Evolutionary conservation across 2,113 vertebrate species (phyloP), one percentile per base, ranked within the genome.

Genomic region (Pica pica): DNA sequence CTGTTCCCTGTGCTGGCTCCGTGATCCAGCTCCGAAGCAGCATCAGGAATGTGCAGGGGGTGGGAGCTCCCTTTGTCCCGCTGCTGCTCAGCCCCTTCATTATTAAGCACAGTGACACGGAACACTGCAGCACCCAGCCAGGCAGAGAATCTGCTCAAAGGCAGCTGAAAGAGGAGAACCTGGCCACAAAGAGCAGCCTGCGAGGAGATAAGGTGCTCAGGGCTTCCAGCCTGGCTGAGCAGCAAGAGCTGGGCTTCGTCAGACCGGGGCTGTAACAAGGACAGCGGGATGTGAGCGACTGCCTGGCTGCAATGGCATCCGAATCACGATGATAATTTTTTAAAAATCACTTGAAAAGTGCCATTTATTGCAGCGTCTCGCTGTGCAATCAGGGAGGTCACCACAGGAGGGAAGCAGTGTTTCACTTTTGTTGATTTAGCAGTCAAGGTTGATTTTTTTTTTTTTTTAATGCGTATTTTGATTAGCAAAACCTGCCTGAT

Each of bases 351-450:
- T 3, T 37, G 9, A 9, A 14, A 56, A 6, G 8, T 35, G 31
- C 18, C 4, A 7, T 63, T 59, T 26, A 8, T 30, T 22, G 37
- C 6, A 16, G 81, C 0, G 30, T 24, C 79, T 39, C 0, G 3
- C 13, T 60, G 87, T 94, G 93, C 74, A 95, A 17, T 71, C 35
- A 63, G 71, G 52, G 75, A 37, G 44, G 33, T 85, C 55, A 71
- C 97, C 97, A 97, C 96, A 93, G 96, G 97, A 96, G 97, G 97
- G 97, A 92, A 97, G 92, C 94, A 97, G 89, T 1, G 95, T 46
- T 78, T 91, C 90, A 83, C 75, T 83, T 95, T 92, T 94, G 61
- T n/a, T 59, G 80, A 61, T 47, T 71, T 21, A 42, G 12, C 42
- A 49, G 17, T 5, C 37, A 17, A 50, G 16, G 26, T 39, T 61